Evolutionary conservation across 1,140 invertebrate genomes (phyloP).

Genomic region (Galendromus occidentalis): DNA sequence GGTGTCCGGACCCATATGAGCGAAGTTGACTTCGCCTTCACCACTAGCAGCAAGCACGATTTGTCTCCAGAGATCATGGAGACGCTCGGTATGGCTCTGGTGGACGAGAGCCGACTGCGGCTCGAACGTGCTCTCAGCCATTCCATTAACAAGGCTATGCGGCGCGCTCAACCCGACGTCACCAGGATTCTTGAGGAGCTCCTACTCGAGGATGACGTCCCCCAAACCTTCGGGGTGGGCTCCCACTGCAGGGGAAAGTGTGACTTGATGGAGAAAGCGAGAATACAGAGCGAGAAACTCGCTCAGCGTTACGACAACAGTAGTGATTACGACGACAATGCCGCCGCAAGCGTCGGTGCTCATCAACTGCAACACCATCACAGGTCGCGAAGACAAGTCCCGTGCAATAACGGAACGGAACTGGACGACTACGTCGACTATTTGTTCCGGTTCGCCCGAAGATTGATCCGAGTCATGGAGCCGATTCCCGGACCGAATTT

Average conservation of each 20-base stretch:
- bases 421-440: constrained; percentile 23
- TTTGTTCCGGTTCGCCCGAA: constrained; percentile 20
- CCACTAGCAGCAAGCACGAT: not conserved
- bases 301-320: not conserved
- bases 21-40: constrained; percentile 1
- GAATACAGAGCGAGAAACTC: not conserved
- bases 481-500: constrained; percentile 12
- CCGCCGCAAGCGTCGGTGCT: not conserved
- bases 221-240: not conserved
- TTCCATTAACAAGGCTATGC: not conserved
- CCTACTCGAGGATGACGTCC: not conserved
- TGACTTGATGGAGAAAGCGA: not conserved
- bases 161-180: not conserved
- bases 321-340: not conserved
- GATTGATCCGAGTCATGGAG: constrained; percentile 20
- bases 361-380: not conserved
- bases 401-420: constrained; percentile 22
- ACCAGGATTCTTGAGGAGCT: not conserved
- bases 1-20: constrained; percentile 2
- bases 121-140: not conserved
- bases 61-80: not conserved
- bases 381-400: constrained; percentile 19
- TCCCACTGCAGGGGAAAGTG: constrained; percentile 5
- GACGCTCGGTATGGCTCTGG: not conserved
- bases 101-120: not conserved